Evolutionary conservation across 2,888 invertebrate species (phyloP).

Genomic region (Drosophila neutralis): DNA sequence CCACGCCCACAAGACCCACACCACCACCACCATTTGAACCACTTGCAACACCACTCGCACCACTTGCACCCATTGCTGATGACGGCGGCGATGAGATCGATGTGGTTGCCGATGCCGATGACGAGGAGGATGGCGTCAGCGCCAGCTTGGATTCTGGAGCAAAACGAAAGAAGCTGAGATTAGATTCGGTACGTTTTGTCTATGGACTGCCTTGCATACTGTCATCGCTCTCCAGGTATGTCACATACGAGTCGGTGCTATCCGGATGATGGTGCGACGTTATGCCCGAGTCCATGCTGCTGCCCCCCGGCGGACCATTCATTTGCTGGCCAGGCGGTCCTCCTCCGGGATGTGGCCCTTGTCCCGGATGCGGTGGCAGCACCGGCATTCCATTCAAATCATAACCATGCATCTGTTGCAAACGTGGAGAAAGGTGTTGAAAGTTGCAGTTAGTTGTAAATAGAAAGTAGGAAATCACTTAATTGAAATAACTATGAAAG

Average conservation of each 20-base stretch:
- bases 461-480: not conserved
- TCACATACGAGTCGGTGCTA: constrained; percentile 94
- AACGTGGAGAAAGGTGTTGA: not conserved
- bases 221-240: constrained; percentile 95
- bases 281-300: constrained; percentile 85
- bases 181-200: constrained; percentile 84
- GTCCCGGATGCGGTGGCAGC: constrained; percentile 81
- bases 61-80: constrained; percentile 39
- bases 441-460: not conserved
- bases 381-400: constrained; percentile 88
- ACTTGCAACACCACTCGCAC: constrained; percentile 25
- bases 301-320: constrained; percentile 86
- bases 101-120: constrained; percentile 78
- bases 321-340: constrained; percentile 85
- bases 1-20: constrained; percentile 59
- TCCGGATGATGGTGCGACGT: constrained; percentile 90
- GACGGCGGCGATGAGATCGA: constrained; percentile 81
- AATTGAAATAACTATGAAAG: not conserved
- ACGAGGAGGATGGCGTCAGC: constrained; percentile 82
- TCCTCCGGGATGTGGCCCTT: constrained; percentile 86
- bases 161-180: constrained; percentile 84
- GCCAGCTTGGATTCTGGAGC: constrained; percentile 84
- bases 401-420: constrained; percentile 94
- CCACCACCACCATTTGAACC: constrained; percentile 2
- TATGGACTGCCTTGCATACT: constrained; percentile 91